phyloP scores from a whole-genome alignment of 2,888 invertebrate species.

The Cheilosia soror region DNA sequence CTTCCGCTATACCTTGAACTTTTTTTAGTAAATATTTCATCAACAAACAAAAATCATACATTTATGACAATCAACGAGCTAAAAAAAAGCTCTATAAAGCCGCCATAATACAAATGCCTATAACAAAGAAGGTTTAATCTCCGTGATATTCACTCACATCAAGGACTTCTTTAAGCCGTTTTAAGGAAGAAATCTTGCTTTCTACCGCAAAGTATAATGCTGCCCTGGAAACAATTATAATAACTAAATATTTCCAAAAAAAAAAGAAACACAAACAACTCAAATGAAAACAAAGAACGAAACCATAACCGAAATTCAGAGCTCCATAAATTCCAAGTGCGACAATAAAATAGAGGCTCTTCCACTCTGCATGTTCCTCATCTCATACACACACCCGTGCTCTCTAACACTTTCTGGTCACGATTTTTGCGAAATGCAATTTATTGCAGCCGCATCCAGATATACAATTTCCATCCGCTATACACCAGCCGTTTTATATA shows the following conservation, averaged over 20 bases:
- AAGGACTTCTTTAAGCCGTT: not conserved
- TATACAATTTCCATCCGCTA: conserved; percentile 57
- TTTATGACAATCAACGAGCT: conserved; percentile 44
- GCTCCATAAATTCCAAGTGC: conserved; percentile 71
- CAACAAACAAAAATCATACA: not conserved
- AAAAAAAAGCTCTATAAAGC: conserved; percentile 47
- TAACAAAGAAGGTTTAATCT: conserved; percentile 37
- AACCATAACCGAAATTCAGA: conserved; percentile 60
- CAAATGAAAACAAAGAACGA: conserved; percentile 44
- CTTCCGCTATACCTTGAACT: not conserved
- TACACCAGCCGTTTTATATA: conserved; percentile 20
- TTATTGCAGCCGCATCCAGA: conserved; percentile 74
- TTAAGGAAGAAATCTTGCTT: conserved; percentile 25
- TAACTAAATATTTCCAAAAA: conserved; percentile 65
- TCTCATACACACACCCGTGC: conserved; percentile 25
- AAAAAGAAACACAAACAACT: not conserved
- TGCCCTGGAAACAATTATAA: conserved; percentile 58
- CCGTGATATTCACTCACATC: not conserved
- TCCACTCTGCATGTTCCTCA: conserved; percentile 35
- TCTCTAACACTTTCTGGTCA: conserved; percentile 74
- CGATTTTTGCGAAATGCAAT: conserved; percentile 74
- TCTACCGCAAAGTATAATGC: conserved; percentile 11
- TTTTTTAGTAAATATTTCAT: not conserved
- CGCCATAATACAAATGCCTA: conserved; percentile 28
- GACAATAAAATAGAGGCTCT: conserved; percentile 66